Evolutionary conservation across 2,113 vertebrate species (phyloP).

Genomic region (Chitala chitala): DNA sequence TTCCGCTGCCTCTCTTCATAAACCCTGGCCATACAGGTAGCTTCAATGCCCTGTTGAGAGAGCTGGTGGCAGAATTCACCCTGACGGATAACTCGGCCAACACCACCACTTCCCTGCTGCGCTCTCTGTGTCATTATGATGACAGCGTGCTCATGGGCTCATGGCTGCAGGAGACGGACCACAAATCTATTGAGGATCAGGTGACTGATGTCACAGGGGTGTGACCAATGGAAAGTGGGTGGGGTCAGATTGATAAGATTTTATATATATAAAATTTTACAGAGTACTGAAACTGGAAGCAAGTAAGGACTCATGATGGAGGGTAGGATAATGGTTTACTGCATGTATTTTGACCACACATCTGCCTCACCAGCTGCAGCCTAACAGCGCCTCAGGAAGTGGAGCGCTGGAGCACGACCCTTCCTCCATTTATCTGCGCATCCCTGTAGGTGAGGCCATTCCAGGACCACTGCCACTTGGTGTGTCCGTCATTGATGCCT

Average conservation of each 20-base stretch:
- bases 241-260: not conserved
- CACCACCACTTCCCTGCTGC: constrained; percentile 91
- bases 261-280: too few relatives aligned
- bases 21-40: constrained; percentile 74
- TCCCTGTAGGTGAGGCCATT: constrained; percentile 87
- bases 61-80: constrained; percentile 95
- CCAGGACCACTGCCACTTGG: constrained; percentile 92
- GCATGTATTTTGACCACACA: not conserved
- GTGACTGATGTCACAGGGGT: constrained; percentile 52
- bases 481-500: constrained; percentile 95
- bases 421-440: constrained; percentile 92
- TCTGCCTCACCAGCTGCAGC: constrained; percentile 82
- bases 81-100: constrained; percentile 97
- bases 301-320: too few relatives aligned
- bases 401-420: constrained; percentile 95
- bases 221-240: not conserved
- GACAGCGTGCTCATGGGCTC: constrained; percentile 98
- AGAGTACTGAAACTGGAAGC: too few relatives aligned
- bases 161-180: constrained; percentile 97
- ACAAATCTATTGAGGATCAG: constrained; percentile 98
- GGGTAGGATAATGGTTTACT: not conserved
- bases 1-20: not conserved
- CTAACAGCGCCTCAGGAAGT: constrained; percentile 95
- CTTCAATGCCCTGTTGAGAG: constrained; percentile 90
- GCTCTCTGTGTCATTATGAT: constrained; percentile 95